Evolutionary conservation across 1,140 invertebrate species (phyloP).

Genomic region (Lasaia peninsularis): DNA sequence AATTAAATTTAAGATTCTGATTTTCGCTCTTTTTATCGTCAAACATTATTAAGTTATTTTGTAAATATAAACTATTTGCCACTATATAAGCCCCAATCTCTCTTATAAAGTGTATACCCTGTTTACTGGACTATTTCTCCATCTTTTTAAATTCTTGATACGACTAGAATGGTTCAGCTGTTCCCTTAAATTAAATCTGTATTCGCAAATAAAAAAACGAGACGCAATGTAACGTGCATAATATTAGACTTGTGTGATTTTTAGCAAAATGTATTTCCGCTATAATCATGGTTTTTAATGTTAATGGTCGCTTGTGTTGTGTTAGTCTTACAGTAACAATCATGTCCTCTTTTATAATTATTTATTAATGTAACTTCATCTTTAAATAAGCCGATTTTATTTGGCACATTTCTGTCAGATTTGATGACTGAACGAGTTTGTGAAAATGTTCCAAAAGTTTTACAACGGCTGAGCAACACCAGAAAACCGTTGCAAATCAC

Average conservation of each 20-base stretch:
- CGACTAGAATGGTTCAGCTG: constrained; percentile 8
- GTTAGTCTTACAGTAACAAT: constrained; percentile 62
- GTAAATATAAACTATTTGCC: background rate
- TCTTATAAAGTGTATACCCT: background rate
- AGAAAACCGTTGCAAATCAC: no score
- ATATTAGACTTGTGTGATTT: constrained; percentile 56
- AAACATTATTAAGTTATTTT: constrained; percentile 3
- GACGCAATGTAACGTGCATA: constrained; percentile 55
- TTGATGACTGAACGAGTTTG: no score
- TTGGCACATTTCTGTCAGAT: no score
- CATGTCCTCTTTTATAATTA: constrained; percentile 34
- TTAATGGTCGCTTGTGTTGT: constrained; percentile 70
- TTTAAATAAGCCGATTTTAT: no score
- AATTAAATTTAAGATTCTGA: background rate
- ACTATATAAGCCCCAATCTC: background rate
- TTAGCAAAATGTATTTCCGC: constrained; percentile 59
- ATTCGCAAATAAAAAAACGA: constrained; percentile 21
- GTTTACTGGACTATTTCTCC: constrained; percentile 7
- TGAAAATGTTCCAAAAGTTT: no score
- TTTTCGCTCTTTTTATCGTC: background rate
- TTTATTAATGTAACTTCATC: background rate
- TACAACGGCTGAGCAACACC: no score
- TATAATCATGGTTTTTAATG: constrained; percentile 66
- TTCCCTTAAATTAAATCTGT: constrained; percentile 15
- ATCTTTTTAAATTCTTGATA: background rate